Evolutionary conservation across 1,140 invertebrate species (phyloP).

Genomic region (Aphaenogaster rudis): DNA sequence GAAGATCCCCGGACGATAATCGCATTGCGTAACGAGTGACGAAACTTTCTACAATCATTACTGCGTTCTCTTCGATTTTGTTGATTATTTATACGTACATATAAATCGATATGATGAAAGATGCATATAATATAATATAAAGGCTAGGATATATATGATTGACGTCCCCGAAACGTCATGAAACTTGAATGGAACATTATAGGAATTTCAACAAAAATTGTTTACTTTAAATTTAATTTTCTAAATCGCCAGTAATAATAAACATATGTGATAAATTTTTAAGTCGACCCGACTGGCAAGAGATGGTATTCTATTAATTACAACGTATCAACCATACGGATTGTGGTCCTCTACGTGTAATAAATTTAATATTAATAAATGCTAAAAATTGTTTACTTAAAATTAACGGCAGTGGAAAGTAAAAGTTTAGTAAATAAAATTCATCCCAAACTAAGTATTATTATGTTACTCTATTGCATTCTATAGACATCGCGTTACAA

Average conservation of each 20-base stretch:
- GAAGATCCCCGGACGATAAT: constrained; percentile 27
- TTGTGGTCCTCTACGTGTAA: no score
- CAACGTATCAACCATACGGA: no score
- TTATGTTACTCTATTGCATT: neutral
- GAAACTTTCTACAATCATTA: constrained; percentile 6
- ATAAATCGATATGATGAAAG: neutral
- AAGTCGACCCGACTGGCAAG: no score
- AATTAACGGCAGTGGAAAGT: neutral
- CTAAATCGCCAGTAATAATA: no score
- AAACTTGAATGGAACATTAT: neutral
- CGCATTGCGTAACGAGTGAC: neutral
- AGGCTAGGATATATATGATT: neutral
- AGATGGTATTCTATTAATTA: no score
- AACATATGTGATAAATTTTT: no score
- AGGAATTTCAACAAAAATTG: neutral
- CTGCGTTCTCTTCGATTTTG: neutral
- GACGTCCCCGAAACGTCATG: neutral
- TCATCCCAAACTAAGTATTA: neutral
- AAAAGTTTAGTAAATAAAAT: neutral
- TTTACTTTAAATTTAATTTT: neutral
- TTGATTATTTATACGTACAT: neutral
- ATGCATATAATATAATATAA: neutral
- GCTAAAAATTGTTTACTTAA: neutral
- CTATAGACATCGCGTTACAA: neutral
- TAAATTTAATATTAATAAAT: no score